Base-by-base conservation (phyloP, 2,888 invertebrate species). In the Carterocephalus palaemon region DNA sequence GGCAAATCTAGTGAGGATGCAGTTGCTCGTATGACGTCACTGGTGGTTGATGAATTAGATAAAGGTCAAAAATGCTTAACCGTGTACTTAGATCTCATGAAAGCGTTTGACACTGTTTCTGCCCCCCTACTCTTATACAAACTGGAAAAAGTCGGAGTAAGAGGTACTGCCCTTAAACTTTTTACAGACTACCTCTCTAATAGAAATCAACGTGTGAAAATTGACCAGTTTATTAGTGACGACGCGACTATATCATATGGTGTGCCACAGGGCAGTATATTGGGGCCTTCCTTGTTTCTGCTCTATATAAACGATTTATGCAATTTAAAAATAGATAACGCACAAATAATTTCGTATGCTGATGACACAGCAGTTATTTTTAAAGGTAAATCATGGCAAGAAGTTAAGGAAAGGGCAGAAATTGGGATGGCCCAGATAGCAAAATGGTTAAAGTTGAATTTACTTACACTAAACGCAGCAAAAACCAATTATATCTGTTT, bases 81-180 rank as follows among this genome's bases (percentile, higher is more conserved):
- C 4, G 9, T 4, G 5, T 24, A 3, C 24, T 9, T 24, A 24
- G 9, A 24, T 8, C 9, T 24, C 4, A 24, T 10, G 10, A 24
- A 24, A 24, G 24, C 24, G n/a, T 24, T 9, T n/a, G n/a, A n/a
- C n/a, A n/a, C 19, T 6, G 19, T 19, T 4, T 19, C 19, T 4
- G 6, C 3, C 6, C 10, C 24, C n/a, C 2, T 24, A 2, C 24
- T 24, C 4, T 3, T 24, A 28, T 12, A 19, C 17, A 22, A 24
- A 26, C 38, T 38, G 28, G 38, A 26, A 38, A 17, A 16, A n/a
- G 5, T 17, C 9, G 28, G 28, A 17, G 9, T 24, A n/a, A 24
- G 24, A 10, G 24, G 24, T 5, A 24, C 9, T 3, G 8, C 24
- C 4, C 24, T 24, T 8, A 9, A 5, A 24, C 9, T 24, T 2